Evolutionary conservation across 1,140 invertebrate genomes (phyloP), one percentile per base, ranked within the genome.

Genomic region (Pentalonia nigronervosa): DNA sequence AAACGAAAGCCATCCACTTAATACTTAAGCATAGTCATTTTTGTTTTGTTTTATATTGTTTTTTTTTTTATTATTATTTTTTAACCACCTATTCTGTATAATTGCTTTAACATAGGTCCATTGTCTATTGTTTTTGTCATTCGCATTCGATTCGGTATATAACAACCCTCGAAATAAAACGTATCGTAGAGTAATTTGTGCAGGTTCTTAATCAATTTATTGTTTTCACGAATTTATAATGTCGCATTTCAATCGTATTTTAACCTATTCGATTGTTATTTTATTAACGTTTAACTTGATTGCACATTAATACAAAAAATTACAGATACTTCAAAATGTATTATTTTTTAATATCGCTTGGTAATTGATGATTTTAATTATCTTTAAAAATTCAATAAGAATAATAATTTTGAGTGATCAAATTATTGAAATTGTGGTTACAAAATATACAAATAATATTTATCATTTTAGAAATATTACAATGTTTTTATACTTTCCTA

Each of bases 121-220:
- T 76, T 76, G 60, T 76, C 30, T 30, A 76, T 76, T 76, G 60
- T 76, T 76, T 76, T 76, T 76, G 60, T 76, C 60, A 76, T 76
- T 76, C 25, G 7, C 30, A 14, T 67, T 1, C 14, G 30, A 76
- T 76, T 76, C 14, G 14, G 60, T 76, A 76, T 7, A 76, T n/a
- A 30, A 76, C 60, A 76, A n/a, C n/a, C 60, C 60, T 17, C 14
- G 17, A 76, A 76, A 30, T 76, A 30, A 34, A 76, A 76, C 30
- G 60, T 14, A 76, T 76, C 60, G n/a, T 76, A 0, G 60, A 76
- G n/a, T 76, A 76, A 76, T 76, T 76, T 76, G 60, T n/a, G 14
- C 60, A 34, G 60, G 30, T n/a, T 76, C n/a, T 76, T 76, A 76
- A 76, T 76, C n/a, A 76, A 17, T 76, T n/a, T 76, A 34, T 76